These are phyloP conservation scores for Entomobrya multifasciata DNA, from an alignment of 2,888 invertebrate genomes.

Conservation along the genomic window DNA sequence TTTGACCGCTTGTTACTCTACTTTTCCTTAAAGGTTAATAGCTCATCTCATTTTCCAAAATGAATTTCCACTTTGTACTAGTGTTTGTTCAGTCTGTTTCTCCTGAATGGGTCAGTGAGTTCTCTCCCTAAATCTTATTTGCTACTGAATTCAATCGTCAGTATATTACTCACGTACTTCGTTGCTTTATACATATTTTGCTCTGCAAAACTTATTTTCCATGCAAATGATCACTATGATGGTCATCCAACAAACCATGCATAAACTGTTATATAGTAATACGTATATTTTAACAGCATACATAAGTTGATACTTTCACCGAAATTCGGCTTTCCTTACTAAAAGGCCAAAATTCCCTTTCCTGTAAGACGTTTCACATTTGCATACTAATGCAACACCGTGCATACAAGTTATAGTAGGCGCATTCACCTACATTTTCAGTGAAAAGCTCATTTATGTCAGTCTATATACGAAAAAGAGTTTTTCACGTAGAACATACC, in stretches of 20 bases:
- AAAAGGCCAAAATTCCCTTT: conserved; percentile 34
- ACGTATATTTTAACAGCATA: background rate
- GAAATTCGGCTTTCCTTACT: background rate
- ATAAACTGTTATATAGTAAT: background rate
- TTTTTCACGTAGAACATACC: background rate
- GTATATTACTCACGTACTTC: background rate
- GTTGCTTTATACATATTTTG: background rate
- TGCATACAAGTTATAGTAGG: background rate
- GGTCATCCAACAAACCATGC: background rate
- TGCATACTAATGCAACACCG: conserved; percentile 41
- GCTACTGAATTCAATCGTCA: background rate
- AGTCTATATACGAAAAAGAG: background rate
- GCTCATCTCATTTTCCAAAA: conserved; percentile 16
- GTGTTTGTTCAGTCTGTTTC: background rate
- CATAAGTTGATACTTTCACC: no score
- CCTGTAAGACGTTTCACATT: conserved; percentile 38
- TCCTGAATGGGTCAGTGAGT: conserved; percentile 18
- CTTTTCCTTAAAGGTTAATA: conserved; percentile 48
- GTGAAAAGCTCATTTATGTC: background rate
- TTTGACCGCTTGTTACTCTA: background rate
- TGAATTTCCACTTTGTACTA: background rate
- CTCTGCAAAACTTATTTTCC: background rate
- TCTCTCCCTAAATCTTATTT: background rate
- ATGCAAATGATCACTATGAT: background rate
- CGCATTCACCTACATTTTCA: conserved; percentile 19